Evolutionary conservation across 92 coral and sea anemone genomes (phyloP), one percentile per base, ranked within the genome.

Genomic region (Zoanthus sociatus): DNA sequence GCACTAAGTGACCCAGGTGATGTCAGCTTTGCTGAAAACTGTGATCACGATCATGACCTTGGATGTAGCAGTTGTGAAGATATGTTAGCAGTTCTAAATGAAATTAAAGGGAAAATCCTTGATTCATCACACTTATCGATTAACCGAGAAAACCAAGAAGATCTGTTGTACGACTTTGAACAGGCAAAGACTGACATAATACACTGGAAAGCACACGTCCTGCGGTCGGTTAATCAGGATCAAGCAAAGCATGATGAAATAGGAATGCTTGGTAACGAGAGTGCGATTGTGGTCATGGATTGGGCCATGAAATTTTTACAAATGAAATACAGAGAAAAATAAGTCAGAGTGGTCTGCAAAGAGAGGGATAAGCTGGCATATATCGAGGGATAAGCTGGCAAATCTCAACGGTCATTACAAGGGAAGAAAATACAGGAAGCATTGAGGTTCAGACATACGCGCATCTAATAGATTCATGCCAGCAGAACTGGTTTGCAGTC

Each of bases 401-500:
- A 0, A 26, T 26, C 26, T 71, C 81, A 10, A 79, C 86, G 14
- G 82, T 77, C 0, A 30, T 50, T 66, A 17, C 33, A 17, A 66
- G 32, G 12, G 32, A 66, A 17, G 71, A 66, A 16, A 33, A 15
- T 17, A 18, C 70, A 53, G 30, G 33, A 10, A 75, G 60, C 18
- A 11, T 51, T 8, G 84, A 87, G 47, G 78, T 78, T 30, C 9
- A 71, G 68, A 53, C 87, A 9, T 88, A 78, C 67, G 87, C 82
- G 2, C 90, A 88, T 37, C 9, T 88, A 2, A 53, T 88, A 21
- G 86, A 88, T 56, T 71, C 51, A 18, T 71, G 90, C 51, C 73
- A 74, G 44, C 89, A 88, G 83, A 87, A 88, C 76, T 88, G 87
- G 91, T 88, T 58, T 47, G 75, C 87, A 0, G 87, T 88, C 56